Evolutionary conservation across 2,888 invertebrate genomes (phyloP), one percentile per base, ranked within the genome.

Genomic region (Aphidoletes aphidimyza): DNA sequence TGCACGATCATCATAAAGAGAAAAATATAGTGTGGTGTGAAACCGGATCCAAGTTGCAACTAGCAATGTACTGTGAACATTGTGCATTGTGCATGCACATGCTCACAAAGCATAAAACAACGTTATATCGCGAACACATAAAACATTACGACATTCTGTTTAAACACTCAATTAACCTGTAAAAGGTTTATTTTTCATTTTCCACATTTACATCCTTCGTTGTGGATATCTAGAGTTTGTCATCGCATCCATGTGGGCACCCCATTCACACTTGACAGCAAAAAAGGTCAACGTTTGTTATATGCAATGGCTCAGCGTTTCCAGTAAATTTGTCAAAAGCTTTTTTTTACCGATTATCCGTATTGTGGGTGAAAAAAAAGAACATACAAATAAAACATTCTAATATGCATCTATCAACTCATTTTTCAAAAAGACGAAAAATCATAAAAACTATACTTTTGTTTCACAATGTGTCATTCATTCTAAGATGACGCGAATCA

Each of bases 81-180:
- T n/a, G 22, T 22, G 54, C 2, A 39, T 39, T 11, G 6, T n/a
- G n/a, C 39, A 11, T 54, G 22, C 54, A 54, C 54, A 54, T 22
- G 2, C 6, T 22, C n/a, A n/a, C 6, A 22, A 17, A 17, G 22
- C n/a, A 54, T 22, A 22, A 54, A 54, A n/a, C 39, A 5, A 2
- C 54, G 22, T n/a, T 22, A 54, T 54, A 54, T 54, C 54, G 22
- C 54, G 22, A 54, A 54, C 54, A 54, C 22, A 54, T 22, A n/a
- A 54, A 54, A 54, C 9, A 54, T 22, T 54, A 22, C 2, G 22
- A 54, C 54, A 54, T 54, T 54, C 54, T 54, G 54, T 54, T 54
- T 54, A 54, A 54, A 54, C 54, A 54, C 54, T 54, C 54, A 54
- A 54, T 54, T 54, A 54, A 54, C 54, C 54, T 22, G 54, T 54